Evolutionary conservation across 1,140 invertebrate genomes (phyloP).

Genomic region (Panagrolaimus sp.): DNA sequence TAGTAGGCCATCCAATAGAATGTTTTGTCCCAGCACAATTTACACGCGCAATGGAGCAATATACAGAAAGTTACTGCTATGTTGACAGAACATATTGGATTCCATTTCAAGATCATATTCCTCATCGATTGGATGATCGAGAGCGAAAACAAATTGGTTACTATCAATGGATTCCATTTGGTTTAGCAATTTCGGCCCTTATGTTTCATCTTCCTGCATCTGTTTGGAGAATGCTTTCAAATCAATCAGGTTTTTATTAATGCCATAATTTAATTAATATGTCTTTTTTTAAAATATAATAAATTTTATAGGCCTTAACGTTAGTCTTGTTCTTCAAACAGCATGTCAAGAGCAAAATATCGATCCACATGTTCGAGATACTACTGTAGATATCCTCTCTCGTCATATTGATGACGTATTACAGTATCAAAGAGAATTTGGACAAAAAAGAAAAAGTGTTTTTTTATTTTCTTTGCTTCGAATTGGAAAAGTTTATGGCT

Average conservation of each 20-base stretch:
- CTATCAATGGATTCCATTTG: conserved; percentile 62
- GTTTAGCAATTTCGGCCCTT: conserved; percentile 63
- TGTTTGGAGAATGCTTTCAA: conserved; percentile 63
- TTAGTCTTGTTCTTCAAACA: conserved; percentile 51
- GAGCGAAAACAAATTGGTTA: conserved; percentile 58
- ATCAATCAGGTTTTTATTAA: conserved; percentile 61
- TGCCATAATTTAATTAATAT: neutral
- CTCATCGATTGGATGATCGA: conserved; percentile 55
- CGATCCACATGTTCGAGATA: conserved; percentile 51
- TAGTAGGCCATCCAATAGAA: conserved; percentile 63
- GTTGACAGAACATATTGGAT: conserved; percentile 23
- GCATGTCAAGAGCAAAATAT: conserved; percentile 58
- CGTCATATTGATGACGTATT: conserved; percentile 58
- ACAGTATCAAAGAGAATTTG: conserved; percentile 54
- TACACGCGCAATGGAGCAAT: conserved; percentile 62
- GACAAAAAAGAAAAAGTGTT: conserved; percentile 42
- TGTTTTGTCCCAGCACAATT: conserved; percentile 62
- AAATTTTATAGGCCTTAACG: conserved; percentile 48
- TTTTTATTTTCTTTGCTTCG: conserved; percentile 52
- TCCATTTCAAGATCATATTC: conserved; percentile 51
- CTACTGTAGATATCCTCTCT: conserved; percentile 53
- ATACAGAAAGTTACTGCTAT: conserved; percentile 54
- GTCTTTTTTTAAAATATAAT: neutral
- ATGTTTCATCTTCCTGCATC: conserved; percentile 64
- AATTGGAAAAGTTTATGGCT: conserved; percentile 57